Conservation (phyloP, 2,113 vertebrate species). For the Lasiurus cinereus region DNA sequence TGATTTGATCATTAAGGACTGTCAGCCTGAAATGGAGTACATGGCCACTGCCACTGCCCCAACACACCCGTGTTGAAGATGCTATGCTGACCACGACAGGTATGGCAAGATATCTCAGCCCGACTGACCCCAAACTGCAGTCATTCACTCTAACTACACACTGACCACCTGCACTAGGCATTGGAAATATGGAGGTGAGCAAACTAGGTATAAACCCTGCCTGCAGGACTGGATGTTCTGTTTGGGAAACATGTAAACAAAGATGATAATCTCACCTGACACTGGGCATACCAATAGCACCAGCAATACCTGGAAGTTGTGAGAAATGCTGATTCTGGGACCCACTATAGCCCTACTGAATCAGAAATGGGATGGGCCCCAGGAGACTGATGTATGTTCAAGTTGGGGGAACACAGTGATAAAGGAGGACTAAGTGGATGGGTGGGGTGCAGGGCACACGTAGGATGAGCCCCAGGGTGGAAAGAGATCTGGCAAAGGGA, state of each 20-base stretch:
- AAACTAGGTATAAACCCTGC: neutral
- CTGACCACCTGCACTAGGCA: neutral
- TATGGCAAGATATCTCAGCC: neutral
- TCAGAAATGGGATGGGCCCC: neutral
- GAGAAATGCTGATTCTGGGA: neutral
- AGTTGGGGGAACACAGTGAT: neutral
- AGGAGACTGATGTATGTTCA: neutral
- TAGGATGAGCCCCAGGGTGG: neutral
- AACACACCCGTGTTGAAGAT: neutral
- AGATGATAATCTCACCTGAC: neutral
- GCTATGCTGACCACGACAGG: neutral
- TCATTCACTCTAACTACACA: neutral
- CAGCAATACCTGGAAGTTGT: neutral
- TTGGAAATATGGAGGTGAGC: neutral
- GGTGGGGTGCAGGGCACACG: neutral
- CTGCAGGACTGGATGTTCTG: neutral
- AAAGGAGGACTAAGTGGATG: neutral
- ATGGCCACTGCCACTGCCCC: too few relatives aligned
- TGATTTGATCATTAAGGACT: neutral
- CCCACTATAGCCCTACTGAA: neutral
- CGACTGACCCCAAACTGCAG: neutral
- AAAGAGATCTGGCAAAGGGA: neutral
- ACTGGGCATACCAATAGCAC: neutral
- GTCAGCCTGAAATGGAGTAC: neutral
- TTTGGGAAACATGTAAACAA: neutral